phyloP scores from a whole-genome alignment of 2,113 vertebrate species.

The Elaphurus davidianus region DNA sequence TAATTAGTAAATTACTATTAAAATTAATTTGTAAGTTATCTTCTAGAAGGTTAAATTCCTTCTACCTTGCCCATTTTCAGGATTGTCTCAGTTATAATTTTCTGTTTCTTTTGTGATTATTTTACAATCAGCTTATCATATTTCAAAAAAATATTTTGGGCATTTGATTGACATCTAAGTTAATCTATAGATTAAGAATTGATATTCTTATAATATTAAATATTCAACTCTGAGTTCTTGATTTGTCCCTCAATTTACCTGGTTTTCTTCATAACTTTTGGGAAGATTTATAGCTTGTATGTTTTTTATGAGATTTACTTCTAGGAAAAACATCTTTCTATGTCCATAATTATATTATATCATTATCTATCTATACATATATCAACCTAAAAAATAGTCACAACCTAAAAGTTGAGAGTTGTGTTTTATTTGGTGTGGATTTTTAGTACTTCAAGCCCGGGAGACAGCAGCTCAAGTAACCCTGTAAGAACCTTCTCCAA shows the following conservation, averaged over 20 bases:
- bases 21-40: not conserved
- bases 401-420: not conserved
- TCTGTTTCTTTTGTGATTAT: not conserved
- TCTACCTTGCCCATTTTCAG: not conserved
- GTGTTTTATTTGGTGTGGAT: not conserved
- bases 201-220: not conserved
- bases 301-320: not conserved
- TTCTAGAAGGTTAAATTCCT: not conserved
- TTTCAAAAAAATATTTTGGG: not conserved
- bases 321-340: not conserved
- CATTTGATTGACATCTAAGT: not conserved
- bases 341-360: not conserved
- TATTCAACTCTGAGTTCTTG: not conserved
- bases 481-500: not conserved
- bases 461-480: not conserved
- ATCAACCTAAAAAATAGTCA: not conserved
- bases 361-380: not conserved
- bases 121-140: not conserved
- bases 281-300: not conserved
- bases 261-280: not conserved
- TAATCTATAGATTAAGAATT: not conserved
- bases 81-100: not conserved
- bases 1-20: not conserved
- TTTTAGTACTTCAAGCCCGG: not conserved
- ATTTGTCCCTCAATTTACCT: not conserved